Percentiles rank a stretch among this genome's conserved stretches.
These are phyloP conservation scores for Pomacea maculata DNA, from an alignment of 1,140 invertebrate species.

Conservation along the genomic window DNA sequence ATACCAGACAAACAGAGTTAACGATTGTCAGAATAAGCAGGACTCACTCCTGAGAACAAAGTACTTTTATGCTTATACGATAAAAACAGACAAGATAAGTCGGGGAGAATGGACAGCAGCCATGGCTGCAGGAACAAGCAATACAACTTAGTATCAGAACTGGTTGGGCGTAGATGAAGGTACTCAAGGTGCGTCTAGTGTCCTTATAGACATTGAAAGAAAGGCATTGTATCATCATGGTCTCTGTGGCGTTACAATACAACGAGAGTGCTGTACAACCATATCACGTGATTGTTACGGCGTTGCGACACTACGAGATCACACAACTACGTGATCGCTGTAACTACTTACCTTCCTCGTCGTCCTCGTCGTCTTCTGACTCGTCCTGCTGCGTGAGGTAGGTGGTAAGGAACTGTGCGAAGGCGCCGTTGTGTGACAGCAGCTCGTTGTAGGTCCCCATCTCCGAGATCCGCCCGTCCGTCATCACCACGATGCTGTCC, in stretches of 20 bases:
- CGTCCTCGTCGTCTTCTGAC: conserved; percentile 18
- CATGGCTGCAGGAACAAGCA: too few relatives aligned
- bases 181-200: too few relatives aligned
- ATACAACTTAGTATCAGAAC: too few relatives aligned
- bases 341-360: conserved; percentile 38
- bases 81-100: too few relatives aligned
- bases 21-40: not conserved
- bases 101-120: too few relatives aligned
- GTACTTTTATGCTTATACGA: too few relatives aligned
- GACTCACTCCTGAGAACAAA: too few relatives aligned
- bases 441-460: conserved; percentile 59
- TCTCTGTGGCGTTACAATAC: not conserved
- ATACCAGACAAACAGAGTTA: not conserved
- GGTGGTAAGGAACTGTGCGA: conserved; percentile 60
- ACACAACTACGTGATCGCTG: not conserved
- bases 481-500: conserved; percentile 60
- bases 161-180: too few relatives aligned
- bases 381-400: conserved; percentile 36
- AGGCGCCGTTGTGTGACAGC: conserved; percentile 50
- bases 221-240: too few relatives aligned
- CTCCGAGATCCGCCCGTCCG: conserved; percentile 56
- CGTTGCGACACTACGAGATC: not conserved
- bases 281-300: not conserved
- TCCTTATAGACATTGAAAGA: too few relatives aligned
- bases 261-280: not conserved